phyloP scores from a whole-genome alignment of 2,888 invertebrate species.

The Hydrotaea cyrtoneurina region DNA sequence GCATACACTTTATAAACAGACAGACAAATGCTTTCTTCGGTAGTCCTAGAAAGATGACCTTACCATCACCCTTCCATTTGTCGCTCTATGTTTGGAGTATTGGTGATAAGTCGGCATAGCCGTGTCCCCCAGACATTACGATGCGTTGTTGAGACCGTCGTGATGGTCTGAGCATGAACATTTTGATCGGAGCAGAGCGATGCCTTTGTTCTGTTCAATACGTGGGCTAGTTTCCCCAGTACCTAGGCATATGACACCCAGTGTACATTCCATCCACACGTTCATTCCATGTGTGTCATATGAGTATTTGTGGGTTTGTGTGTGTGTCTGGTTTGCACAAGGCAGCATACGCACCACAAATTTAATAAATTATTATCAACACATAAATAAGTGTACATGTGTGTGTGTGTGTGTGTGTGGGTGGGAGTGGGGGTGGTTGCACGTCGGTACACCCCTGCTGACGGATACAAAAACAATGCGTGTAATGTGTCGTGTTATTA shows the following conservation, averaged over 20 bases:
- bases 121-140: no score
- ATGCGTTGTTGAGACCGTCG: no score
- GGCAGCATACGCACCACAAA: conserved; percentile 21
- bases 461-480: conserved; percentile 35
- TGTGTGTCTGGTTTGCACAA: not conserved
- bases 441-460: not conserved
- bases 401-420: not conserved
- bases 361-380: conserved; percentile 54
- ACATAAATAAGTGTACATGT: conserved; percentile 7
- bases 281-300: not conserved
- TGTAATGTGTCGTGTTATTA: conserved; percentile 55
- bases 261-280: not conserved
- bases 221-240: no score
- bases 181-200: no score
- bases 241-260: not conserved
- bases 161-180: no score
- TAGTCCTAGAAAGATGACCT: no score
- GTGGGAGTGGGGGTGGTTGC: not conserved
- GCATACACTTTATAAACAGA: no score
- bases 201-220: no score
- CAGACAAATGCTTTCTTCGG: no score
- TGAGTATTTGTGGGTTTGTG: not conserved
- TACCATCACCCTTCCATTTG: no score
- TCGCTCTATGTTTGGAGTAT: no score
- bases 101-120: no score